A percentile compares a stretch with the other conserved stretches of the same genome.
Evolutionary conservation across 1,140 invertebrate species (phyloP).

Genomic region (Bombus confusus): DNA sequence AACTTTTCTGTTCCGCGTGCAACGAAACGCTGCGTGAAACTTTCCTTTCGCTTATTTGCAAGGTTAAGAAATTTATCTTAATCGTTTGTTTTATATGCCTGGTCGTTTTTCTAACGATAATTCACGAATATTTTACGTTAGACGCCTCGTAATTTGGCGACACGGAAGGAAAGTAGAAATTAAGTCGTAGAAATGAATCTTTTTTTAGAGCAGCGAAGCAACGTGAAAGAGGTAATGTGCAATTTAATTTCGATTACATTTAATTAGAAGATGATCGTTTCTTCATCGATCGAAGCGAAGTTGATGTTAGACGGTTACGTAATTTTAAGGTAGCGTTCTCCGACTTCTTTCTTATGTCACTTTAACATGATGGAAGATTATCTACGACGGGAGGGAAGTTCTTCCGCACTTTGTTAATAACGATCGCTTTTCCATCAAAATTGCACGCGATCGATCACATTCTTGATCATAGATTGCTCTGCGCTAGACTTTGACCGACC

Average conservation of each 20-base stretch:
- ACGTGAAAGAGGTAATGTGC: neutral
- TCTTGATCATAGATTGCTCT: too few relatives aligned
- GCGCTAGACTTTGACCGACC: neutral
- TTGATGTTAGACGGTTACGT: neutral
- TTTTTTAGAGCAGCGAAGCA: neutral
- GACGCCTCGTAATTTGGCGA: neutral
- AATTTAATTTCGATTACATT: neutral
- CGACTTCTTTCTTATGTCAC: neutral
- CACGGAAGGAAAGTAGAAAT: neutral
- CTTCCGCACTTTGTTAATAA: neutral
- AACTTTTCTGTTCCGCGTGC: neutral
- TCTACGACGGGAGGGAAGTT: neutral
- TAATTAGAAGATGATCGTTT: neutral
- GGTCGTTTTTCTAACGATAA: too few relatives aligned
- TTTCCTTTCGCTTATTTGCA: conserved; percentile 19
- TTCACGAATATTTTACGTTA: too few relatives aligned
- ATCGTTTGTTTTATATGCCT: neutral
- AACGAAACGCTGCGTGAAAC: neutral
- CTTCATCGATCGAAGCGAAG: neutral
- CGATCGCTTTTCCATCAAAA: neutral
- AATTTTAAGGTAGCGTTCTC: neutral
- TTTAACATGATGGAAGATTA: conserved; percentile 12
- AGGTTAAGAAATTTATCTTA: conserved; percentile 3
- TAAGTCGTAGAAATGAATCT: neutral
- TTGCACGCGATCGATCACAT: neutral